phyloP scores from a whole-genome alignment of 1,140 invertebrate species.

The Diorhabda carinulata region DNA sequence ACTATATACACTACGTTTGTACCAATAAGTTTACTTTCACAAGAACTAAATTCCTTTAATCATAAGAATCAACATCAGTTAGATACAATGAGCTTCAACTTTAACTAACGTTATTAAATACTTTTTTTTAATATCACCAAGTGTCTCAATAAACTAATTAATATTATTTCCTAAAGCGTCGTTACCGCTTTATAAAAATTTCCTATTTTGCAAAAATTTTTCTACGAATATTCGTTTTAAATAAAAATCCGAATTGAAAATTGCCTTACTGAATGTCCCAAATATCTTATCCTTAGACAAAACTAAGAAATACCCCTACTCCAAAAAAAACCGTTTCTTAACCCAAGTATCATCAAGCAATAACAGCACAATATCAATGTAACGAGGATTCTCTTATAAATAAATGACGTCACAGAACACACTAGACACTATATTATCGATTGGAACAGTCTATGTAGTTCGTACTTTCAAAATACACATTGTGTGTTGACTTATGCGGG shows the following conservation, averaged over 20 bases:
- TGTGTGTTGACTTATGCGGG: neutral
- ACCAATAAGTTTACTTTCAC: too few species aligned
- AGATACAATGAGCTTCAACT: too few species aligned
- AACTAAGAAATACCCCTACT: neutral
- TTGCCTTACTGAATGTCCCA: neutral
- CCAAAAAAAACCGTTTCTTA: neutral
- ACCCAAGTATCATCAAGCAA: neutral
- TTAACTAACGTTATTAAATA: too few species aligned
- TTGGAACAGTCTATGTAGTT: neutral
- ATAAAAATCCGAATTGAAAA: too few species aligned
- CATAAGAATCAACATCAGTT: too few species aligned
- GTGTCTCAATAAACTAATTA: neutral
- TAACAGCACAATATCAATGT: slow-evolving; percentile 1
- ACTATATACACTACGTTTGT: too few species aligned
- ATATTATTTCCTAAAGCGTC: neutral
- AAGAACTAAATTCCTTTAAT: too few species aligned
- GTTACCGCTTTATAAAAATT: neutral
- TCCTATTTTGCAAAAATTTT: neutral
- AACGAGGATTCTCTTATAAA: neutral
- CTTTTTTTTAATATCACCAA: too few species aligned
- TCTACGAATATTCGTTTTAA: neutral
- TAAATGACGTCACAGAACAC: neutral
- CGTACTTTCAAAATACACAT: neutral
- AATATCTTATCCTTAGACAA: neutral
- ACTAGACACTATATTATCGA: neutral